phyloP scores from a whole-genome alignment of 2,888 invertebrate species.

The Crematogaster levior region DNA sequence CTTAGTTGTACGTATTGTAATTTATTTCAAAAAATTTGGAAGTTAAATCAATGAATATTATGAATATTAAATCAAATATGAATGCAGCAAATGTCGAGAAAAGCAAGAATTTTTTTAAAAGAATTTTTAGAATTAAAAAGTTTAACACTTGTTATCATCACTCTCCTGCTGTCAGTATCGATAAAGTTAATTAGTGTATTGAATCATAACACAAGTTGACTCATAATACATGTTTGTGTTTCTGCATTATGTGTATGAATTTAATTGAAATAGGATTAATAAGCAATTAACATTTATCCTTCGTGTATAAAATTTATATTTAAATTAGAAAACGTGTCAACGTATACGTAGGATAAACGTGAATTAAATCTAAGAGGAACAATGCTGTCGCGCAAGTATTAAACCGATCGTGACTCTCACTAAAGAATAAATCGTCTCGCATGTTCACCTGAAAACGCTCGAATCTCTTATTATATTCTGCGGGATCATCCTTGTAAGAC shows the following conservation, averaged over 20 bases:
- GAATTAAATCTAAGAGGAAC: neutral
- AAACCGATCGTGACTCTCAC: neutral
- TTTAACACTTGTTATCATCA: neutral
- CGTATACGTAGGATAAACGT: neutral
- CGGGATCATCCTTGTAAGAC: constrained; percentile 85
- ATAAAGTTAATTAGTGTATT: neutral
- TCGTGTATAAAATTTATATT: neutral
- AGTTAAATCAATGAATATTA: too few species aligned
- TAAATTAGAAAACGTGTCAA: neutral
- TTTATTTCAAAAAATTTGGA: neutral
- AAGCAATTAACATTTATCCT: neutral
- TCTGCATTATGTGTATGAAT: too few species aligned
- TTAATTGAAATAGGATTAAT: neutral
- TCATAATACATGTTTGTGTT: neutral
- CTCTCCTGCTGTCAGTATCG: neutral
- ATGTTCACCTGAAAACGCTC: constrained; percentile 85
- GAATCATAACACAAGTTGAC: neutral
- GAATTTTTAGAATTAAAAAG: neutral
- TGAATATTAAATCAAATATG: too few species aligned
- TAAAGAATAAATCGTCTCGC: neutral
- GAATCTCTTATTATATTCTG: constrained; percentile 85
- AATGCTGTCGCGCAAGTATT: neutral
- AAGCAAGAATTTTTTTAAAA: too few species aligned
- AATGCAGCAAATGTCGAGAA: too few species aligned
- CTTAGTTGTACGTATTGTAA: neutral